Conservation (phyloP, 2,888 invertebrate species). For the Stratiomys singularior region DNA sequence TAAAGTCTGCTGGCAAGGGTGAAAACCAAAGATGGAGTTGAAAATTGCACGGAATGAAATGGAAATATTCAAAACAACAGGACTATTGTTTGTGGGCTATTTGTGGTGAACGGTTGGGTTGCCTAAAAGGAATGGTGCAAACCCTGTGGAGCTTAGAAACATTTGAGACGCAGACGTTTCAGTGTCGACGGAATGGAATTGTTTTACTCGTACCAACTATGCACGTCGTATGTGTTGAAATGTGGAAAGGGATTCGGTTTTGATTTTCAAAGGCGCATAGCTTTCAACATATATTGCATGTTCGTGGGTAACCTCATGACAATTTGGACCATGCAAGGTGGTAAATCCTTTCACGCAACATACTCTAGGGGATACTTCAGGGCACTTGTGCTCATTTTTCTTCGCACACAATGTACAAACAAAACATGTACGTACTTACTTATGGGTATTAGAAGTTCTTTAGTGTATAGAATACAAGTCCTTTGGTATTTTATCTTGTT, state of each 20-base stretch:
- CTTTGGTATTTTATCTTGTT: constrained; percentile 7
- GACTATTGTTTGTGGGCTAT: constrained; percentile 37
- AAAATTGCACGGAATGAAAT: background rate
- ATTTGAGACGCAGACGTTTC: background rate
- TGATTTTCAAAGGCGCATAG: constrained; percentile 29
- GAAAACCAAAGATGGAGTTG: background rate
- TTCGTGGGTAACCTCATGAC: constrained; percentile 24
- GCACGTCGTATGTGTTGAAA: background rate
- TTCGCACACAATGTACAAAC: background rate
- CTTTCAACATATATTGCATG: constrained; percentile 9
- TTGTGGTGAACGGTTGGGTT: constrained; percentile 29
- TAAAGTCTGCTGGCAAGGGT: background rate
- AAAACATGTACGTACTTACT: background rate
- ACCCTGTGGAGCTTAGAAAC: background rate
- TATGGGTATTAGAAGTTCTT: background rate
- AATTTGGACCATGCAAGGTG: constrained; percentile 16
- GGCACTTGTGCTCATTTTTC: constrained; percentile 24
- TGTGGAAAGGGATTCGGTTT: constrained; percentile 16
- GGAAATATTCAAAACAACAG: constrained; percentile 14
- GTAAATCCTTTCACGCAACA: constrained; percentile 20
- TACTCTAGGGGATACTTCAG: background rate
- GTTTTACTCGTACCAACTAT: background rate
- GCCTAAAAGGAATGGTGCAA: constrained; percentile 18
- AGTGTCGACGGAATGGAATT: background rate
- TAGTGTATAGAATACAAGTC: background rate